phyloP scores from a whole-genome alignment of 2,113 vertebrate species.

The Turnix velox region DNA sequence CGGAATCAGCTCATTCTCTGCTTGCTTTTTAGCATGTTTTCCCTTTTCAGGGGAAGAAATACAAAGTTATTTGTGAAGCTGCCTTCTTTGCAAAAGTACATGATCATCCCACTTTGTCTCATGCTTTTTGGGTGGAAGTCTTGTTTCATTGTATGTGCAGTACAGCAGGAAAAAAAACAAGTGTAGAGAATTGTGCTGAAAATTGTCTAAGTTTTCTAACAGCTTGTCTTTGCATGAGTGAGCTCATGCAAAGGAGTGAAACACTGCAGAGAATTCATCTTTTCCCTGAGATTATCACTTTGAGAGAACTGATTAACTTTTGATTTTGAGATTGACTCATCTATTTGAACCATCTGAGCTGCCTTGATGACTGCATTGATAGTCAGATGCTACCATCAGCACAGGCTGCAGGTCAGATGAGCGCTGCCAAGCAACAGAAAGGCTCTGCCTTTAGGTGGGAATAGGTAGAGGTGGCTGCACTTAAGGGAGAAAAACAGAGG shows the following conservation, averaged over 20 bases:
- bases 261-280: background rate
- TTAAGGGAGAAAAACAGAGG: background rate
- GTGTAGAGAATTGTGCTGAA: background rate
- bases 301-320: background rate
- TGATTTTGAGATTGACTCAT: background rate
- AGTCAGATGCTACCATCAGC: background rate
- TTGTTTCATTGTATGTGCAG: background rate
- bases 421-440: background rate
- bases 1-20: background rate
- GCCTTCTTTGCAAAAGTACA: background rate
- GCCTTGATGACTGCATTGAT: background rate
- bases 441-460: background rate
- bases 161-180: background rate
- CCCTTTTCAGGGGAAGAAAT: background rate
- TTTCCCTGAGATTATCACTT: background rate
- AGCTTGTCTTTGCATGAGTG: background rate
- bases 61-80: background rate
- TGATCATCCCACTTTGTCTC: background rate
- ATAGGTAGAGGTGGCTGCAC: background rate
- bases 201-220: background rate
- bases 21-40: background rate
- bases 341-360: background rate
- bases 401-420: rapidly evolving
- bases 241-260: background rate
- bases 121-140: background rate